phyloP scores from a whole-genome alignment of 92 coral and sea anemone species.

The Pocillopora grandis region DNA sequence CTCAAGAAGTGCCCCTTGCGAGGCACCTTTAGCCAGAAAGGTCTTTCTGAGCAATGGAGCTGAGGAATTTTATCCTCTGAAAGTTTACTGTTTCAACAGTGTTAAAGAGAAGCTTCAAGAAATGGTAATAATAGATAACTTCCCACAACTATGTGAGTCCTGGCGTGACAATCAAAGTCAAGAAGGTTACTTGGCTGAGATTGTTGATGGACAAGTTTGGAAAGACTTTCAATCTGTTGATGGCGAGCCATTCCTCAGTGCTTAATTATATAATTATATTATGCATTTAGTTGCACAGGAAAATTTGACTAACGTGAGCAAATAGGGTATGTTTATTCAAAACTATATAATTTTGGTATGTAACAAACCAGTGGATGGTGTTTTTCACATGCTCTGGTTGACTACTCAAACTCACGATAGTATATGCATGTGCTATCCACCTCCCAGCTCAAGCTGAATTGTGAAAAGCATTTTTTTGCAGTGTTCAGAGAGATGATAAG shows the following conservation, averaged over 20 bases:
- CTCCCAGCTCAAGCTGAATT: too few species aligned
- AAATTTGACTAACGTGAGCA: too few species aligned
- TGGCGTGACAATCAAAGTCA: slow-evolving; percentile 48
- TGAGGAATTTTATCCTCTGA: slow-evolving; percentile 58
- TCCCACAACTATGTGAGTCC: slow-evolving; percentile 47
- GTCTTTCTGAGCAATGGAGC: slow-evolving; percentile 41
- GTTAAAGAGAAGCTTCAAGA: slow-evolving; percentile 55
- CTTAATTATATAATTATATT: background rate
- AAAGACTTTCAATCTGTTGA: slow-evolving; percentile 48
- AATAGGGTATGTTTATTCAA: too few species aligned
- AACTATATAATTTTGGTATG: too few species aligned
- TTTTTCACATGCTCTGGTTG: too few species aligned
- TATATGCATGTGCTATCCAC: too few species aligned
- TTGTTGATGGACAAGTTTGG: slow-evolving; percentile 61
- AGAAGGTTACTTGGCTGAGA: slow-evolving; percentile 37
- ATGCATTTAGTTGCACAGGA: too few species aligned
- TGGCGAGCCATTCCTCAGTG: slow-evolving; percentile 47
- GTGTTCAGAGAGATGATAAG: too few species aligned
- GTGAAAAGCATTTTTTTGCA: too few species aligned
- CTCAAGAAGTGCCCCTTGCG: slow-evolving; percentile 41
- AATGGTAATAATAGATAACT: slow-evolving; percentile 31
- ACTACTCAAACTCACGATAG: too few species aligned
- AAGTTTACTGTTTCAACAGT: slow-evolving; percentile 69
- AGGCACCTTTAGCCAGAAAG: slow-evolving; percentile 46
- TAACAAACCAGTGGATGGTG: too few species aligned